Evolutionary conservation across 2,888 invertebrate genomes (phyloP).

Genomic region (Ischnus inquisitorius): DNA sequence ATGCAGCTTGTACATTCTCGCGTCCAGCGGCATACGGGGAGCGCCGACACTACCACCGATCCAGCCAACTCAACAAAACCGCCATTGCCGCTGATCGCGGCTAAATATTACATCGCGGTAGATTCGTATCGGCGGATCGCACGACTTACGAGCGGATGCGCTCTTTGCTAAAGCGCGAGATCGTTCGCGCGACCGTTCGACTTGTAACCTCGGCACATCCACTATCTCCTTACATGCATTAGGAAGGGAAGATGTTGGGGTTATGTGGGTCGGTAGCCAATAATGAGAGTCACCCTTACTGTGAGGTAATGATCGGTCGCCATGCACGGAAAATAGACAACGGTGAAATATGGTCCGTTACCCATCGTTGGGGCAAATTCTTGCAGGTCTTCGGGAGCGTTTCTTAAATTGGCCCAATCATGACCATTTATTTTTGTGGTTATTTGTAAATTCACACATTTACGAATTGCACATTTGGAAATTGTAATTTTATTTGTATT

Average conservation of each 20-base stretch:
- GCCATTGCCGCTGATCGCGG: slow-evolving; percentile 61
- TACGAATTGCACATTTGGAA: too few relatives aligned
- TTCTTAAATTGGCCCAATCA: too few relatives aligned
- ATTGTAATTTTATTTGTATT: too few relatives aligned
- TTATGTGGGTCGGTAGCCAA: background rate
- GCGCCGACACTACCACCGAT: slow-evolving; percentile 67
- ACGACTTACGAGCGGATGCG: slow-evolving; percentile 72
- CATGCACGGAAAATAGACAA: background rate
- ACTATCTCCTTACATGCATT: background rate
- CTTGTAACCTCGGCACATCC: slow-evolving; percentile 43
- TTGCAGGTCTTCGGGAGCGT: too few relatives aligned
- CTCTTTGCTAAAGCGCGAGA: slow-evolving; percentile 56
- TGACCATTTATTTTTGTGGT: too few relatives aligned
- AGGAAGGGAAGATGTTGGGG: background rate
- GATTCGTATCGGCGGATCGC: slow-evolving; percentile 76
- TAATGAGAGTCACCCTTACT: slow-evolving; percentile 1
- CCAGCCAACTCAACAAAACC: slow-evolving; percentile 54
- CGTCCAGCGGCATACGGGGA: slow-evolving; percentile 76
- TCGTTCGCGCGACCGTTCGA: slow-evolving; percentile 30
- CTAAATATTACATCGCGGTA: slow-evolving; percentile 79
- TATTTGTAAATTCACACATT: too few relatives aligned
- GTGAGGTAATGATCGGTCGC: background rate
- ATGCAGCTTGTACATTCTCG: slow-evolving; percentile 70
- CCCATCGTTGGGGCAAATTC: too few relatives aligned
- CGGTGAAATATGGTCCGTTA: too few relatives aligned